Evolutionary conservation across 2,888 invertebrate genomes (phyloP).

Genomic region (Eugnorisma glareosa): DNA sequence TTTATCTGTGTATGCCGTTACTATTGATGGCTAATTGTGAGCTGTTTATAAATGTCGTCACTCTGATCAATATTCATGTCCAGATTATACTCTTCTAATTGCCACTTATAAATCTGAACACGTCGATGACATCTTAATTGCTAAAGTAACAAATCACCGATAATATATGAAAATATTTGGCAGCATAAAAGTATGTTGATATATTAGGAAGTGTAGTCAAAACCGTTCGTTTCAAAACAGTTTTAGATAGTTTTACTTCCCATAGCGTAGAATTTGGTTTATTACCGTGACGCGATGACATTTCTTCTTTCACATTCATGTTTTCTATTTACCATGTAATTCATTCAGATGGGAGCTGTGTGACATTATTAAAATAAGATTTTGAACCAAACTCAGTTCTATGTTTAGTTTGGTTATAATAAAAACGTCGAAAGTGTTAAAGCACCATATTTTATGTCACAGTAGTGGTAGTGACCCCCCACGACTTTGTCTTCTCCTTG

Average conservation of each 20-base stretch:
- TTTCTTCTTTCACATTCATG: slow-evolving; percentile 21
- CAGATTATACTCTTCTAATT: slow-evolving; percentile 86
- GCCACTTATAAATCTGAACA: slow-evolving; percentile 87
- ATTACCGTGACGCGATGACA: slow-evolving; percentile 3
- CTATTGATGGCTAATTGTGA: slow-evolving; percentile 79
- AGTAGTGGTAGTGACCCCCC: slow-evolving; percentile 50
- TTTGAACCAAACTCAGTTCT: slow-evolving; percentile 22
- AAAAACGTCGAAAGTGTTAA: slow-evolving; percentile 39
- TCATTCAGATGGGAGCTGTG: slow-evolving; percentile 8
- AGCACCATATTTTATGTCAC: slow-evolving; percentile 43
- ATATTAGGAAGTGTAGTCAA: slow-evolving; percentile 44
- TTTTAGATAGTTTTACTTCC: slow-evolving; percentile 11
- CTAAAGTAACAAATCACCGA: slow-evolving; percentile 83
- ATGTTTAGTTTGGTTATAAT: slow-evolving; percentile 27
- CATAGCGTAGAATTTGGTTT: slow-evolving; percentile 15
- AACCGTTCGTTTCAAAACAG: slow-evolving; percentile 22
- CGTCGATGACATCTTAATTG: slow-evolving; percentile 89
- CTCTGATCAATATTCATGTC: slow-evolving; percentile 87
- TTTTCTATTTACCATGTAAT: slow-evolving; percentile 19
- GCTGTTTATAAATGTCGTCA: slow-evolving; percentile 84
- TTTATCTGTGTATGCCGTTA: slow-evolving; percentile 75
- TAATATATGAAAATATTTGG: slow-evolving; percentile 79
- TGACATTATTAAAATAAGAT: slow-evolving; percentile 18
- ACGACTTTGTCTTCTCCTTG: slow-evolving; percentile 48
- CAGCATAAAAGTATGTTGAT: slow-evolving; percentile 61